Evolutionary conservation across 2,797 vertebrate genomes (phyloP), one percentile per base, ranked within the genome.

Genomic region (Sebastiscus tertius): DNA sequence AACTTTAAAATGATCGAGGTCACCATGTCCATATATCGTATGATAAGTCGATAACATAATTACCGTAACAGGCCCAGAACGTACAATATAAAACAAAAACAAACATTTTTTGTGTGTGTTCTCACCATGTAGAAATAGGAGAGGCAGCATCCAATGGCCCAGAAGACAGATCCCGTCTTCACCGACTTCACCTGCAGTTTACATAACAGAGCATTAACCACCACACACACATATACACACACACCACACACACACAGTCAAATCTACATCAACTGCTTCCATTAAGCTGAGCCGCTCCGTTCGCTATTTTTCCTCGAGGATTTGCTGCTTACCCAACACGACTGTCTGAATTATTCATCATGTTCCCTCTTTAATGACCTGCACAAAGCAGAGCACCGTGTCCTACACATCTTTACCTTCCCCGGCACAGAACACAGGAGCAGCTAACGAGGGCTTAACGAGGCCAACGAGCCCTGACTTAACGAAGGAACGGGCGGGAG

Each of bases 81-180:
- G 42, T 18, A 54, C 2, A 42, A 46, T 60, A 68, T 20, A 8
- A 6, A n/a, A 46, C 6, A 60, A 39, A 54, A 0, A 16, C 24
- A 24, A 24, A 24, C 24, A 16, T 55, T 13, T 42, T 42, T 42
- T 56, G 36, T 36, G 36, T 54, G 22, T 46, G n/a, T 63, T 84
- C 97, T 96, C 95, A 99, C 98, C 98, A 99, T 99, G 93, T 99
- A 99, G 91, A 99, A 99, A 90, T 99, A 99, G 4, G 97, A 99
- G 66, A 99, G 95, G 80, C 98, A 99, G 91, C 98, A 99, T 93
- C 98, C 99, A 77, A 99, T 98, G 73, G 98, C 96, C 98, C 98
- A 99, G 94, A 99, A 99, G 29, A 99, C 97, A 0, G 98, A 99
- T 61, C 98, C 98, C 0, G 98, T 99, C 96, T 99, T 99, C 93